phyloP scores from a whole-genome alignment of 2,113 vertebrate genomes.

The Bambusicola thoracicus region DNA sequence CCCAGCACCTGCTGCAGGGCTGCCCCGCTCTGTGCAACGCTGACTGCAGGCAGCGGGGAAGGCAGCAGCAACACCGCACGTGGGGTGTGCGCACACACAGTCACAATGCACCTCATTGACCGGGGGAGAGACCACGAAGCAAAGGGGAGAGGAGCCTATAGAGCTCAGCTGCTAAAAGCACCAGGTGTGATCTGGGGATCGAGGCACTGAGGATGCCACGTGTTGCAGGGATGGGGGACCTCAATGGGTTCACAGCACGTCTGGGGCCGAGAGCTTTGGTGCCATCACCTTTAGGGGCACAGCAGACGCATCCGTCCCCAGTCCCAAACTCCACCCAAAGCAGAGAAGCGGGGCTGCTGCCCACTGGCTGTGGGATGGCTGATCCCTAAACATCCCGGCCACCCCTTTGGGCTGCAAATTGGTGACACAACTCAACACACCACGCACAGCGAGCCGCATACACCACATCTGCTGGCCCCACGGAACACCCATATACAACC shows the following conservation, averaged over 20 bases:
- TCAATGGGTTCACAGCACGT: no score
- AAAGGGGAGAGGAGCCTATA: not conserved
- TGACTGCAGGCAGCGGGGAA: fast-evolving
- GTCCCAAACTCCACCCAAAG: not conserved
- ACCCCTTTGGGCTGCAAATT: no score
- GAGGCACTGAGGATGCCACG: not conserved
- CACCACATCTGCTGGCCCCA: no score
- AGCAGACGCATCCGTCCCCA: no score
- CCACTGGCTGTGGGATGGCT: fast-evolving
- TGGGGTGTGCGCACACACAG: not conserved
- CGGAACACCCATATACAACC: no score
- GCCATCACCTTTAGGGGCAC: not conserved
- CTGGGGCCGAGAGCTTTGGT: not conserved
- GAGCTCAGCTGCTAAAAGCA: not conserved
- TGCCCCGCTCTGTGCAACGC: not conserved
- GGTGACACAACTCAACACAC: no score
- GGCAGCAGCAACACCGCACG: not conserved
- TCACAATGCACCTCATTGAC: no score
- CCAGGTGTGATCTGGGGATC: not conserved
- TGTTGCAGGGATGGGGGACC: not conserved
- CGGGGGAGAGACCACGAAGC: no score
- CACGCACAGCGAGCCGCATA: no score
- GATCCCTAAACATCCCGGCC: not conserved
- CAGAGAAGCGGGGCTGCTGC: not conserved
- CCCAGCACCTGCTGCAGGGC: not conserved